Evolutionary conservation across 1,140 invertebrate genomes (phyloP).

Genomic region (Chymomyza costata): DNA sequence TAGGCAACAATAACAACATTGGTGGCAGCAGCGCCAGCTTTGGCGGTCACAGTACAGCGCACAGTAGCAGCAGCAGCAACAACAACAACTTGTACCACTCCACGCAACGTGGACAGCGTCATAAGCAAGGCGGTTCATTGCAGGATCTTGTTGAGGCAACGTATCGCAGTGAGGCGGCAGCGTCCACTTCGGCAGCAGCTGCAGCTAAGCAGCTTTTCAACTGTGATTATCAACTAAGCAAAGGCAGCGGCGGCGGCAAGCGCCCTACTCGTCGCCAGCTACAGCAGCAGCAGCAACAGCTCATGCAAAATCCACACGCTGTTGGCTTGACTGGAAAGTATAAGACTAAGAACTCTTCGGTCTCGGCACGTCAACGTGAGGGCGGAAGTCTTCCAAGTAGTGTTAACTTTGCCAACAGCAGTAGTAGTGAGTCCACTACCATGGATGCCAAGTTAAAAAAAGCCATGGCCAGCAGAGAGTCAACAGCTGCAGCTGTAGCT

Average conservation of each 20-base stretch:
- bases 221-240: conserved; percentile 64
- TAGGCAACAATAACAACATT: too few relatives aligned
- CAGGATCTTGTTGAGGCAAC: conserved; percentile 68
- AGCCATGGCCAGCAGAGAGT: too few relatives aligned
- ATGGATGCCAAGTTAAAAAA: conserved; percentile 51
- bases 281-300: conserved; percentile 28
- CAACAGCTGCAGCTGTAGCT: conserved; percentile 1
- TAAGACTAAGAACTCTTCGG: conserved; percentile 55
- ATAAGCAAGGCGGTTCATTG: conserved; percentile 71
- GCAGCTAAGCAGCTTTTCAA: conserved; percentile 52
- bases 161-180: conserved; percentile 51
- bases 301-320: conserved; percentile 38
- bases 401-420: conserved; percentile 76
- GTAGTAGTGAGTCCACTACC: conserved; percentile 11
- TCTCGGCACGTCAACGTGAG: conserved; percentile 81
- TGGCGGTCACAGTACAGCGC: conserved; percentile 19
- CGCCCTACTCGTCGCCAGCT: conserved; percentile 55
- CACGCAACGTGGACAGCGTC: conserved; percentile 52
- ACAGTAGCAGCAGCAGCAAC: conserved; percentile 13
- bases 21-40: conserved; percentile 18
- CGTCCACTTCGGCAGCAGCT: conserved; percentile 35
- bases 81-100: conserved; percentile 16
- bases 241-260: conserved; percentile 8
- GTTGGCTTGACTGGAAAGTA: conserved; percentile 22
- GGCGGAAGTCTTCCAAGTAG: conserved; percentile 81